Evolutionary conservation across 2,888 invertebrate genomes (phyloP).

Genomic region (Anoplius nigerrimus): DNA sequence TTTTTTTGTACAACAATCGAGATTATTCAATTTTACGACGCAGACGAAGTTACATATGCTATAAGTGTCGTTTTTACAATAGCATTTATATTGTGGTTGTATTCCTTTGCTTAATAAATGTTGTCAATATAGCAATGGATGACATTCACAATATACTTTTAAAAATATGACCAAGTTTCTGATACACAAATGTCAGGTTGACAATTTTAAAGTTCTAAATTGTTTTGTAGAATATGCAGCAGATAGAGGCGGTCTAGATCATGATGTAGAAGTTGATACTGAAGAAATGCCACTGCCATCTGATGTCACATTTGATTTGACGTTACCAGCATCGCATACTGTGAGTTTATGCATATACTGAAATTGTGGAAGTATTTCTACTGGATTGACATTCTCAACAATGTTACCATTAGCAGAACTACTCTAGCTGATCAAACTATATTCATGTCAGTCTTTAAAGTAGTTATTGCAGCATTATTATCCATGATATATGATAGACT

Average conservation of each 20-base stretch:
- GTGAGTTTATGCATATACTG: slow-evolving; percentile 63
- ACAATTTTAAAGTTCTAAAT: background rate
- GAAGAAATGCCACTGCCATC: slow-evolving; percentile 17
- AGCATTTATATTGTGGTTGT: background rate
- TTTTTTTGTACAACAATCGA: too few relatives aligned
- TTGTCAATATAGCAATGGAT: too few relatives aligned
- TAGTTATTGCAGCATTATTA: background rate
- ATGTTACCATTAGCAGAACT: too few relatives aligned
- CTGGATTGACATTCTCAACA: too few relatives aligned
- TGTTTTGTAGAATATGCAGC: slow-evolving; percentile 4
- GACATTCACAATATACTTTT: background rate
- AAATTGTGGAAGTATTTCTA: slow-evolving; percentile 14
- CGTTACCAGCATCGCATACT: slow-evolving; percentile 78
- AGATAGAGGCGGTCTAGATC: background rate
- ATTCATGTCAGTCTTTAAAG: too few relatives aligned
- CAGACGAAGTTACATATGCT: too few relatives aligned
- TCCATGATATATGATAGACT: background rate
- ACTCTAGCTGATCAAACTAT: too few relatives aligned
- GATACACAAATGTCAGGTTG: background rate
- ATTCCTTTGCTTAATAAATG: too few relatives aligned
- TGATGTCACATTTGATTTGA: slow-evolving; percentile 75
- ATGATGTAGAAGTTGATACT: background rate
- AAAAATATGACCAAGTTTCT: too few relatives aligned
- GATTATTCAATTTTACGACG: too few relatives aligned
- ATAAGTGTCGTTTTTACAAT: background rate